phyloP scores from a whole-genome alignment of 2,797 vertebrate species.

The Graptemys geographica region DNA sequence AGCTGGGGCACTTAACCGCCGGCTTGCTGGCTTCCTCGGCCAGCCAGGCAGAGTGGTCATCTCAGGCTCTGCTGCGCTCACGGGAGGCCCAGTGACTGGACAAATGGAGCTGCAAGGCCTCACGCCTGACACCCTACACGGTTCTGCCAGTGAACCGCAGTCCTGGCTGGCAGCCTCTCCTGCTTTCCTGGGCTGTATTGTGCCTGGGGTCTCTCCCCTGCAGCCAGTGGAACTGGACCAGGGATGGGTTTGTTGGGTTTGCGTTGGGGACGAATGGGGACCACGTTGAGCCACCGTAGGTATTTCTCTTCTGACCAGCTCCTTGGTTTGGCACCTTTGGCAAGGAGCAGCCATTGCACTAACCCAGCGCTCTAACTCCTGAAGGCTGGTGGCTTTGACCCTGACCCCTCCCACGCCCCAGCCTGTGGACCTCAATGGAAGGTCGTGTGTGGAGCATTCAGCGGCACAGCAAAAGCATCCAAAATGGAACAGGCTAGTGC shows the following conservation, averaged over 20 bases:
- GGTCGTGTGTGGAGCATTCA: rapidly evolving
- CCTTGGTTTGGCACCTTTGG: neutral
- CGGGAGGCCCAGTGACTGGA: neutral
- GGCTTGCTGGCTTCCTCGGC: too few species aligned
- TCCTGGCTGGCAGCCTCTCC: neutral
- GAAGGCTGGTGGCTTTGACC: neutral
- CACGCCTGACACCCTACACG: too few species aligned
- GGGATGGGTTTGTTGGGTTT: neutral
- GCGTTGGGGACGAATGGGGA: neutral
- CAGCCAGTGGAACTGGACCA: neutral
- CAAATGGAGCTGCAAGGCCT: neutral
- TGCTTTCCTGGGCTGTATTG: neutral
- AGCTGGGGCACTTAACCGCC: neutral
- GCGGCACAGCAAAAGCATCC: neutral
- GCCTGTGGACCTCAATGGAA: neutral
- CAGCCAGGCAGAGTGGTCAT: neutral
- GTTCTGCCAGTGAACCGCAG: too few species aligned
- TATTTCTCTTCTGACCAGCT: neutral
- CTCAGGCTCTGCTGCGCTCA: neutral
- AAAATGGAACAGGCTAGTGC: neutral
- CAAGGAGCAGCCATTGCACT: neutral
- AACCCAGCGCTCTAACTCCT: neutral
- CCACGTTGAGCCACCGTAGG: neutral
- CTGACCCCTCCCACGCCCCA: neutral
- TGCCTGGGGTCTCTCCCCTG: neutral